phyloP scores from a whole-genome alignment of 2,888 invertebrate genomes.

The Ellobium chinense region DNA sequence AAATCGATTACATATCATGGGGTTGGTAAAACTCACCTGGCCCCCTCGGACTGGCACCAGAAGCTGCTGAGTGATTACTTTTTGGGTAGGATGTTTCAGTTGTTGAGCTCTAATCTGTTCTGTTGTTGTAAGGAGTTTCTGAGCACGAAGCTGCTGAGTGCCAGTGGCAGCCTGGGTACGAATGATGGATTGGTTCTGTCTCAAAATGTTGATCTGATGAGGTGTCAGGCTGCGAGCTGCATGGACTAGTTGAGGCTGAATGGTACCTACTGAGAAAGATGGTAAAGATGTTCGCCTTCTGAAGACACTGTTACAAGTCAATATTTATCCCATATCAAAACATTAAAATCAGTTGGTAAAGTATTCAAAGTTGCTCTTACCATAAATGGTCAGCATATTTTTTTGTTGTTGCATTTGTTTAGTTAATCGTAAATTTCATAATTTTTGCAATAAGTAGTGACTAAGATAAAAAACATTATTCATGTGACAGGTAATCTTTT shows the following conservation, averaged over 20 bases:
- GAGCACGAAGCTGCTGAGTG: slow-evolving; percentile 57
- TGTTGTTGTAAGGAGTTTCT: slow-evolving; percentile 59
- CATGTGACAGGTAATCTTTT: no score
- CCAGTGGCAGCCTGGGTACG: slow-evolving; percentile 49
- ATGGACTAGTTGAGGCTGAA: slow-evolving; percentile 65
- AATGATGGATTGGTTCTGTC: slow-evolving; percentile 55
- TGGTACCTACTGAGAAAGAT: slow-evolving; percentile 59
- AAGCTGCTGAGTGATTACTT: slow-evolving; percentile 79
- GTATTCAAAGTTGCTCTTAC: no score
- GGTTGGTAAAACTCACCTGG: slow-evolving; percentile 46
- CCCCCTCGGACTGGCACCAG: slow-evolving; percentile 53
- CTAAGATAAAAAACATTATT: no score
- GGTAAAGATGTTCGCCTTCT: no score
- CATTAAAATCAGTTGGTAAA: no score
- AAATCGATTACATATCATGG: no score
- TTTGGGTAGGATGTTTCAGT: slow-evolving; percentile 59
- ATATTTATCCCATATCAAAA: no score
- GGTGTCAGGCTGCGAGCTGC: slow-evolving; percentile 63
- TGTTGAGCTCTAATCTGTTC: slow-evolving; percentile 58
- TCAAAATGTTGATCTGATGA: slow-evolving; percentile 60
- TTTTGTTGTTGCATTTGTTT: no score
- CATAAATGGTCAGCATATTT: no score
- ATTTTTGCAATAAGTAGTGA: no score
- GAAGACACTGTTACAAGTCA: no score
- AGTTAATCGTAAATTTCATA: no score